Evolutionary conservation across 2,113 vertebrate genomes (phyloP), one percentile per base, ranked within the genome.

Genomic region (Thymallus thymallus): DNA sequence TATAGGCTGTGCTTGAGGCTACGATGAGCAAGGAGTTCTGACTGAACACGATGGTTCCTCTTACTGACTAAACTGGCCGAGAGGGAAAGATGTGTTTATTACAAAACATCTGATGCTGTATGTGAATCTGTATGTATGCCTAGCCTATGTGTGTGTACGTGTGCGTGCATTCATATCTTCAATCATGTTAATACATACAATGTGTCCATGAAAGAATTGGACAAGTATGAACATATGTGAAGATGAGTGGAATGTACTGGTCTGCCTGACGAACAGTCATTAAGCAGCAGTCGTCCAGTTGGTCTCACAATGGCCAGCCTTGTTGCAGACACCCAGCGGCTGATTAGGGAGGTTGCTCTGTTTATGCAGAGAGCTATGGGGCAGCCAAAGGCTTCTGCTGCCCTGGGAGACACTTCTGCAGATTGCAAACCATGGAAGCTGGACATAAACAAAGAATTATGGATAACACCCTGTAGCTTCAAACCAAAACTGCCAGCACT

Each of bases 1-100:
- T 88, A 84, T 83, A 74, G 83, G 84, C 86, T 86, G 81, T 80
- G 86, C 80, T 86, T 82, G 72, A 74, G 79, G 76, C 83, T 81
- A 64, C 82, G 16, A 56, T 65, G 72, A 77, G 74, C 73, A 77
- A 73, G 65, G 83, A 48, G 71, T 77, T 87, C 77, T 68, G 81
- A 66, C 75, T 70, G 69, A 78, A 56, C 72, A n/a, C 18, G 58
- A 29, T 81, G 66, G 75, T 74, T 75, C 76, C 69, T 78, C 67
- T 20, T 20, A 55, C 51, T 55, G 51, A 55, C 20, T 20, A 20
- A 14, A 55, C 71, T 71, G 71, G 76, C 51, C 70, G 60, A 29
- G 72, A 20, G 45, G 51, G 29, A 18, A 67, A 32, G 5, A 67
- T 23, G 20, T 56, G 51, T 55, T 55, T 55, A 18, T 55, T 55